Percentiles rank a stretch among this genome's conserved stretches.
Evolutionary conservation across 2,888 invertebrate species (phyloP).

Genomic region (Cynaeus angustus): DNA sequence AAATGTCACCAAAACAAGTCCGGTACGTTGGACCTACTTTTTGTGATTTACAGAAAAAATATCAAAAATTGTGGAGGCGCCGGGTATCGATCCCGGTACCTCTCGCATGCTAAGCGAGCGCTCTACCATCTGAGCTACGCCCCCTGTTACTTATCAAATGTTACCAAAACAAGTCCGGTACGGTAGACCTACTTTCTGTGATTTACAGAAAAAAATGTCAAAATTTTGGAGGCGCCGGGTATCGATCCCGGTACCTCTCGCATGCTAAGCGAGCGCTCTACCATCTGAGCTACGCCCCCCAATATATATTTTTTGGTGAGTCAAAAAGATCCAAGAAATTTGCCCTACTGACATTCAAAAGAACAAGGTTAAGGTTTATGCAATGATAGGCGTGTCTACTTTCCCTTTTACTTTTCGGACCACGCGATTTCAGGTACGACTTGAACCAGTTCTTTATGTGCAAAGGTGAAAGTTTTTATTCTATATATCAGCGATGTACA

Average conservation of each 20-base stretch:
- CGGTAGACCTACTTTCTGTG: constrained; percentile 29
- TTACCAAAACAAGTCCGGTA: constrained; percentile 6
- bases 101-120: constrained; percentile 76
- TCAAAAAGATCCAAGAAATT: too few species aligned
- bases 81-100: constrained; percentile 75
- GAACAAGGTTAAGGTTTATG: too few species aligned
- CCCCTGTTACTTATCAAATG: constrained; percentile 51
- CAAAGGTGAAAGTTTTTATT: too few species aligned
- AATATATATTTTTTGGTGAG: not conserved
- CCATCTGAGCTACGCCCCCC: constrained; percentile 73
- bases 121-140: constrained; percentile 75
- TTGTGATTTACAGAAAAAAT: constrained; percentile 20
- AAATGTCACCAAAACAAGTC: not conserved
- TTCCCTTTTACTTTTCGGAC: too few species aligned
- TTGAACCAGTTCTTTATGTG: too few species aligned
- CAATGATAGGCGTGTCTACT: too few species aligned
- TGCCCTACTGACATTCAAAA: too few species aligned
- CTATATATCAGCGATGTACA: too few species aligned
- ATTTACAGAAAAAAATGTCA: constrained; percentile 17
- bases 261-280: constrained; percentile 76
- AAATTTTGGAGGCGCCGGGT: constrained; percentile 67
- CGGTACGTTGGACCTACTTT: constrained; percentile 13
- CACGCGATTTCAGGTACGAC: too few species aligned
- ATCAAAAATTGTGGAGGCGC: constrained; percentile 63
- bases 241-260: constrained; percentile 76